Base-by-base conservation (phyloP, 1,140 invertebrate genomes). In the Lasioglossum albipes region DNA sequence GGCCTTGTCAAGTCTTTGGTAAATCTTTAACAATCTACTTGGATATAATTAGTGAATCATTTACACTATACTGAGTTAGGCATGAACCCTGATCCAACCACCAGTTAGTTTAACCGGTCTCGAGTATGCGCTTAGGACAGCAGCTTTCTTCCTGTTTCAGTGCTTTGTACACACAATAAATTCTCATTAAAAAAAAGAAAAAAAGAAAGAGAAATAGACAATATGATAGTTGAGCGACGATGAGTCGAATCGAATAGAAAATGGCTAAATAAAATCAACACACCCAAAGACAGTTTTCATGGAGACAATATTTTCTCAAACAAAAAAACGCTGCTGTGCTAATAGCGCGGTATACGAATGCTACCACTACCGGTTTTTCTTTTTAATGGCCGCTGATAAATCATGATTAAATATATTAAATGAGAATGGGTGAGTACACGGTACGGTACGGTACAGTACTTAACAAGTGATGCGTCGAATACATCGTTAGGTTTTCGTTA, bases 41-140 rank as follows among this genome's bases (percentile, higher is more conserved):
- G 54, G 75, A 20, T 79, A 79, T 74, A 87, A 91, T 89, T 90
- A 90, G 87, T 89, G 88, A 88, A 86, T 85, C 85, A 86, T 89
- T 85, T 89, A 87, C 84, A 86, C 81, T 85, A 80, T 86, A 75
- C 81, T 86, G 83, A 84, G 89, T 91, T 91, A 90, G 87, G 88
- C 84, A 68, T 66, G 90, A 90, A 87, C 87, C 89, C 89, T 83
- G 82, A 89, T 87, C 88, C 88, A 91, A 87, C 83, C 84, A 89
- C 85, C 89, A 88, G 45, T 68, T 81, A 82, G 61, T 70, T 49
- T 36, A n/a, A 59, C 49, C 64, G 72, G 52, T 20, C 27, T 66
- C 41, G 83, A 72, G 75, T 89, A 78, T 79, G 68, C 85, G 76
- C 59, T 75, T 75, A 80, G 74, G 81, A 87, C 84, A 90, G 83